Evolutionary conservation across 2,797 vertebrate species (phyloP).

Genomic region (Parotocinclus haroldoi): DNA sequence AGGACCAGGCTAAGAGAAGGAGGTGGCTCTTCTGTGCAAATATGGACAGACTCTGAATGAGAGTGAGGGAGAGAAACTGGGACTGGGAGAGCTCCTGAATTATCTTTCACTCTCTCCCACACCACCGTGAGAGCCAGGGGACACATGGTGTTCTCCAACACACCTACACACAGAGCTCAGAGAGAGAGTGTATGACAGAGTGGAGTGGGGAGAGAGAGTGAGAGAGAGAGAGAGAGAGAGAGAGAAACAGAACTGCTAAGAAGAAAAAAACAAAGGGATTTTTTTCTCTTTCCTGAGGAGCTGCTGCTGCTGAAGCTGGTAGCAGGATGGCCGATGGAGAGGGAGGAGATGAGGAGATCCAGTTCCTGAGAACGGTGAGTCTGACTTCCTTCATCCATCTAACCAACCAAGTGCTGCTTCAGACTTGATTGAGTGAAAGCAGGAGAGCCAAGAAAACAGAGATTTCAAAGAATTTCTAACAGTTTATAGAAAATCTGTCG

Average conservation of each 20-base stretch:
- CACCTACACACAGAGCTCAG: constrained; percentile 68
- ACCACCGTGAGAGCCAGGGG: constrained; percentile 69
- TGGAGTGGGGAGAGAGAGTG: constrained; percentile 41
- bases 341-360: constrained; percentile 90
- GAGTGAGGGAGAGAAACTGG: constrained; percentile 33
- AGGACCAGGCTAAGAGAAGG: constrained; percentile 50
- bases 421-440: constrained; percentile 1
- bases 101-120: constrained; percentile 71
- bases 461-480: too few relatives aligned
- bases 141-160: constrained; percentile 72
- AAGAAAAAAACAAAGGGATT: constrained; percentile 62
- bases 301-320: constrained; percentile 63
- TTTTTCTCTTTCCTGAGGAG: constrained; percentile 71
- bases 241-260: constrained; percentile 47
- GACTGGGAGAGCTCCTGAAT: constrained; percentile 49
- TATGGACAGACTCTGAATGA: constrained; percentile 55
- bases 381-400: constrained; percentile 29
- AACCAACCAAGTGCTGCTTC: too few relatives aligned
- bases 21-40: constrained; percentile 69
- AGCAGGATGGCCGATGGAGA: constrained; percentile 86
- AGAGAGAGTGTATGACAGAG: constrained; percentile 48
- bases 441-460: neutral
- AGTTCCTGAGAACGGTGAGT: constrained; percentile 90
- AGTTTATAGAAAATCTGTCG: too few relatives aligned
- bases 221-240: constrained; percentile 54